These are phyloP conservation scores for Sceloporus tristichus DNA, from an alignment of 2,113 vertebrate species.

Conservation along the genomic window DNA sequence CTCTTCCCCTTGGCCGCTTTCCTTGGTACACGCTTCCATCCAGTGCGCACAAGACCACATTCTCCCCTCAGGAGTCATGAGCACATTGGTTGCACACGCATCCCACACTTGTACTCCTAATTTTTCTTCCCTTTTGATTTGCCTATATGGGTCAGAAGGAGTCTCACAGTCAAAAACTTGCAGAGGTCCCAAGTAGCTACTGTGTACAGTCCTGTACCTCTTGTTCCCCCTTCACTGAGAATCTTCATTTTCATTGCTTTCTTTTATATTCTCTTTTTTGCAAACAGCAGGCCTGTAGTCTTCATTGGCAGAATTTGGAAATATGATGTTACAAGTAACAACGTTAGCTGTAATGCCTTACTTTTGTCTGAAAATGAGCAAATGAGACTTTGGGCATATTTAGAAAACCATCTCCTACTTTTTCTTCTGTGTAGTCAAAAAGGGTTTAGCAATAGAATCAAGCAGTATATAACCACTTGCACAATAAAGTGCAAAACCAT, in stretches of 20 bases:
- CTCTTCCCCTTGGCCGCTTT: background rate
- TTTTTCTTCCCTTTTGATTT: background rate
- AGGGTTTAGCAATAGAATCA: background rate
- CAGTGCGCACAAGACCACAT: background rate
- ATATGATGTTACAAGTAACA: no score
- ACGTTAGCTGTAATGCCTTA: no score
- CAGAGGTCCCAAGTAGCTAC: no score
- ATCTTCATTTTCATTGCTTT: background rate
- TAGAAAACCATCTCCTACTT: background rate
- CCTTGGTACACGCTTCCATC: background rate
- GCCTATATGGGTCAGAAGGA: background rate
- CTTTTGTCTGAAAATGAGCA: no score
- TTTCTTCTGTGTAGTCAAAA: background rate
- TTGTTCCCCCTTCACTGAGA: background rate
- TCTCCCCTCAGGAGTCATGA: no score
- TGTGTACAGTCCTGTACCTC: background rate
- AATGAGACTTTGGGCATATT: no score
- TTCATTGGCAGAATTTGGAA: background rate
- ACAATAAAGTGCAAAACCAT: background rate
- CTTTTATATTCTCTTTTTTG: no score
- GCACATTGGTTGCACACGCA: background rate
- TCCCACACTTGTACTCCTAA: background rate
- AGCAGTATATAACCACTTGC: background rate
- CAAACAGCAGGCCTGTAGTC: slow-evolving; percentile 6
- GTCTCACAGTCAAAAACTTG: no score